phyloP scores from a whole-genome alignment of 1,140 invertebrate species.

The Acromyrmex echinatior region DNA sequence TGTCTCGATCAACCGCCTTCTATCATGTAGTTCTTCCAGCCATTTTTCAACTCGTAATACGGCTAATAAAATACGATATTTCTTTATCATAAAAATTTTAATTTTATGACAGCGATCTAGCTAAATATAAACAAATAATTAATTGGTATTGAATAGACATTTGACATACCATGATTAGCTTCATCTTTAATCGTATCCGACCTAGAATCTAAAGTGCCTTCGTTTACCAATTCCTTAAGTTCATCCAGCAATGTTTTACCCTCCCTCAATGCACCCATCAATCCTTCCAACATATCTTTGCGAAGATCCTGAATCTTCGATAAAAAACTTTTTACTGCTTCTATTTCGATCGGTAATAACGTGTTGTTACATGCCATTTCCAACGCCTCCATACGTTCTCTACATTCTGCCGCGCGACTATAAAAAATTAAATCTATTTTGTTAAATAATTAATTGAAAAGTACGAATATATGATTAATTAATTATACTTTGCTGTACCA shows the following conservation, averaged over 20 bases:
- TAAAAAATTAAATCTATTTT: constrained; percentile 60
- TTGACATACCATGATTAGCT: constrained; percentile 87
- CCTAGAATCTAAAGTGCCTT: constrained; percentile 92
- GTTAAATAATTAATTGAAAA: background rate
- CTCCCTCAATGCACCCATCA: constrained; percentile 92
- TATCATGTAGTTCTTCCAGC: constrained; percentile 93
- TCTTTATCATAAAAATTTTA: background rate
- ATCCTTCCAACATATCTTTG: constrained; percentile 91
- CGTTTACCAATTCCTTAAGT: constrained; percentile 89
- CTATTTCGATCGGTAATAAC: constrained; percentile 90
- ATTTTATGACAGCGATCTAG: background rate
- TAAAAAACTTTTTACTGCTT: constrained; percentile 89
- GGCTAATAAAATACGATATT: constrained; percentile 83
- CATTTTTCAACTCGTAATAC: constrained; percentile 91
- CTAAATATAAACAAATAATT: background rate
- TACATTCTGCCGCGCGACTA: constrained; percentile 90
- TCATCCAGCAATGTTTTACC: constrained; percentile 92
- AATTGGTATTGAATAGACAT: background rate
- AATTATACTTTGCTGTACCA: constrained; percentile 81
- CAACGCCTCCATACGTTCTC: constrained; percentile 90
- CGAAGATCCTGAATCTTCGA: constrained; percentile 89
- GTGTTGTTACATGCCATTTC: constrained; percentile 90
- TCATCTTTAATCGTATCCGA: constrained; percentile 90
- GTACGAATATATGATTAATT: background rate
- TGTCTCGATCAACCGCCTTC: constrained; percentile 91